Evolutionary conservation across 2,888 invertebrate species (phyloP).

Genomic region (Eubasilissa splendida): DNA sequence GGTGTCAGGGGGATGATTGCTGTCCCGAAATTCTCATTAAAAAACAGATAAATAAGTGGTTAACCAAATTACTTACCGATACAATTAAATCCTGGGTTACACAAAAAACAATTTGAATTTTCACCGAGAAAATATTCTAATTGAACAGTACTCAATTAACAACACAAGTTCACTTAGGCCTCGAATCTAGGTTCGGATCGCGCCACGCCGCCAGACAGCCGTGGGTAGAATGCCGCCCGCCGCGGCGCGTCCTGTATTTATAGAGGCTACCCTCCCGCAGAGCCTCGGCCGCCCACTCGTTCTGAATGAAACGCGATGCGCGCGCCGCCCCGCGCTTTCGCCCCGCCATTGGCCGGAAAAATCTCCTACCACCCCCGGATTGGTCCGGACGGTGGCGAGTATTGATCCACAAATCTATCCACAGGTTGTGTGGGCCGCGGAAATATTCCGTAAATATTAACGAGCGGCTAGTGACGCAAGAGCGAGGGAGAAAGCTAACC

Average conservation of each 20-base stretch:
- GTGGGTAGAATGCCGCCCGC: constrained; percentile 67
- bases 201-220: constrained; percentile 59
- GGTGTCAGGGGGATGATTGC: background rate
- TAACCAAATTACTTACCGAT: background rate
- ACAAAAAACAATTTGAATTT: background rate
- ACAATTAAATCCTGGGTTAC: constrained; percentile 2
- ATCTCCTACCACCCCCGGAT: constrained; percentile 62
- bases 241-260: constrained; percentile 62
- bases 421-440: constrained; percentile 60
- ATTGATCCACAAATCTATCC: constrained; percentile 60
- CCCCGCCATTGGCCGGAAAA: constrained; percentile 61
- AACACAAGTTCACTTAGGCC: constrained; percentile 40
- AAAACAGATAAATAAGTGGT: background rate
- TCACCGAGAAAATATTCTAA: background rate
- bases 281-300: constrained; percentile 77
- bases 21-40: background rate
- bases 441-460: constrained; percentile 58
- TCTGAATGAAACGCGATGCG: constrained; percentile 76
- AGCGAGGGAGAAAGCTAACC: constrained; percentile 46
- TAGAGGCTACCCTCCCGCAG: constrained; percentile 66
- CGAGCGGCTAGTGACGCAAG: constrained; percentile 55
- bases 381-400: constrained; percentile 61
- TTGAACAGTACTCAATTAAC: background rate
- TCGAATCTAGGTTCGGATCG: constrained; percentile 9
- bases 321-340: constrained; percentile 62